Conservation (phyloP, 2,113 vertebrate genomes). For the Gorilla gorilla region DNA sequence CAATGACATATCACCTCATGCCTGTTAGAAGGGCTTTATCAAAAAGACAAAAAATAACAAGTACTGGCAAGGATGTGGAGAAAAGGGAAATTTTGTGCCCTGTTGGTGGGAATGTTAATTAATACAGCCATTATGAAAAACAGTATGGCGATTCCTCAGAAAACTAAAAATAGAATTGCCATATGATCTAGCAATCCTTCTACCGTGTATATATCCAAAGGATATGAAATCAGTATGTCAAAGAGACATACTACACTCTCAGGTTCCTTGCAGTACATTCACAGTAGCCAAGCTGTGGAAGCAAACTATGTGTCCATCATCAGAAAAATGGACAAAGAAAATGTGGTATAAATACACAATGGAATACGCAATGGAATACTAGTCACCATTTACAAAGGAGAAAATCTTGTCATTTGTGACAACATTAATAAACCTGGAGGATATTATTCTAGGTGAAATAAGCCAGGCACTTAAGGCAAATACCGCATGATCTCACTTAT, state of each 20-base stretch:
- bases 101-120: not conserved
- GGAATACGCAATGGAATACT: not conserved
- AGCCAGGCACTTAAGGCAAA: not conserved
- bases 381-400: not conserved
- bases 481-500: not conserved
- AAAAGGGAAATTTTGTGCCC: not conserved
- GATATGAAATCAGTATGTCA: not conserved
- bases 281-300: not conserved
- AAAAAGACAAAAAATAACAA: not conserved
- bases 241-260: not conserved
- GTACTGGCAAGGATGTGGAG: not conserved
- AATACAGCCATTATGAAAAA: not conserved
- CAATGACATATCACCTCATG: not conserved
- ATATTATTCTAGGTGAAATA: not conserved
- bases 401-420: not conserved
- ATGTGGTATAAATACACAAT: not conserved
- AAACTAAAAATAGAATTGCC: not conserved
- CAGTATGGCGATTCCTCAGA: not conserved
- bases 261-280: not conserved
- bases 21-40: not conserved
- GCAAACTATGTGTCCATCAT: not conserved
- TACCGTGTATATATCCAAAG: not conserved
- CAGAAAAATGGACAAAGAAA: not conserved
- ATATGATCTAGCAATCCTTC: not conserved
- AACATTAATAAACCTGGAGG: not conserved